phyloP scores from a whole-genome alignment of 2,888 invertebrate genomes.

The Heliconius hortense region DNA sequence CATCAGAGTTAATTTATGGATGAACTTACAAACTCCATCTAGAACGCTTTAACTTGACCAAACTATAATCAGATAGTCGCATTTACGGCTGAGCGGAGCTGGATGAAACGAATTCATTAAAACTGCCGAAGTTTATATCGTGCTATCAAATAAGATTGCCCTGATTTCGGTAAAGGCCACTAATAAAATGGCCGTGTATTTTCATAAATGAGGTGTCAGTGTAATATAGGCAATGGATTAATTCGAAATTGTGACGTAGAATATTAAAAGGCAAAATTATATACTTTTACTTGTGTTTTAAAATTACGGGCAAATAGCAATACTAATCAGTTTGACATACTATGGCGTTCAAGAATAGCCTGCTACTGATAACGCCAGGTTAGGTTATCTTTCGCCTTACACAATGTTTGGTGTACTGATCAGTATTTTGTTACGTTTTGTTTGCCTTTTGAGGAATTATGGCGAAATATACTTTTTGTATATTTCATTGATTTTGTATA shows the following conservation, averaged over 20 bases:
- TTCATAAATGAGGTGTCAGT: background rate
- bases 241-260: background rate
- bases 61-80: constrained; percentile 29
- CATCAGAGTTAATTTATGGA: constrained; percentile 48
- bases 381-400: background rate
- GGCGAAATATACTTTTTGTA: no score
- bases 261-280: background rate
- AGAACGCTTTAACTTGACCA: constrained; percentile 34
- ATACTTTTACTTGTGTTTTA: background rate
- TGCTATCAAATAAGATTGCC: constrained; percentile 14
- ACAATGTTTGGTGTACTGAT: background rate
- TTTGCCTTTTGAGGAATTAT: background rate
- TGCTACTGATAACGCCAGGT: no score
- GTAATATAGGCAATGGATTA: background rate
- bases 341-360: no score
- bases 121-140: constrained; percentile 17
- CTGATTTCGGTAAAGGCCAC: constrained; percentile 17
- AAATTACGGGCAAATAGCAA: background rate
- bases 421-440: no score
- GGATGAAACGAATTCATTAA: constrained; percentile 31
- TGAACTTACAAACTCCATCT: constrained; percentile 43
- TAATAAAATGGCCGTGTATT: constrained; percentile 14
- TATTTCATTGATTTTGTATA: no score
- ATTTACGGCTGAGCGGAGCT: constrained; percentile 23
- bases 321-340: no score